A percentile compares a stretch with the other conserved stretches of the same genome.
These are phyloP conservation scores for Psilopsiagon aurifrons DNA, from an alignment of 2,113 vertebrate species.

Conservation along the genomic window DNA sequence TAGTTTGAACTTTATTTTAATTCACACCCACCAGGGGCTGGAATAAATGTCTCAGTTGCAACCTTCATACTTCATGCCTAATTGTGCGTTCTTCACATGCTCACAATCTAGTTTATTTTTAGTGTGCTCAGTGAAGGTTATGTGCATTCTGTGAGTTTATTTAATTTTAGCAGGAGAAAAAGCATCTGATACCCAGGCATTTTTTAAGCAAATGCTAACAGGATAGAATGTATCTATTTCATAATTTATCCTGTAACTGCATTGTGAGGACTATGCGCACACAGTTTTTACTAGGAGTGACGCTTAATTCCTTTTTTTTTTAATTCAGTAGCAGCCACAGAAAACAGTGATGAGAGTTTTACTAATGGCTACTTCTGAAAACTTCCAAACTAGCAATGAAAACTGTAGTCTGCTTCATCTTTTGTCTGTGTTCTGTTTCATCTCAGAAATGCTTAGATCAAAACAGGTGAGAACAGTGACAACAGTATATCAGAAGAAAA, in stretches of 20 bases:
- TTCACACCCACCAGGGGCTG: background rate
- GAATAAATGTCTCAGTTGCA: slow-evolving; percentile 7
- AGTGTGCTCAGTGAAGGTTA: background rate
- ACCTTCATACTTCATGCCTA: background rate
- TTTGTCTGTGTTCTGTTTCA: background rate
- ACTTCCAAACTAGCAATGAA: background rate
- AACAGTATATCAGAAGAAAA: background rate
- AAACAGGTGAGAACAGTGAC: background rate
- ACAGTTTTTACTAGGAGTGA: background rate
- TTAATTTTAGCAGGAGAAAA: background rate
- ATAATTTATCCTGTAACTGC: background rate
- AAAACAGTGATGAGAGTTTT: background rate
- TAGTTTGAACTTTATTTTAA: slow-evolving; percentile 19
- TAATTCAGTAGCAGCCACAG: background rate
- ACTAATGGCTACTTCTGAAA: background rate
- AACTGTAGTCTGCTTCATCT: background rate
- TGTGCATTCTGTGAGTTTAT: background rate
- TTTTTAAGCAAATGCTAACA: background rate
- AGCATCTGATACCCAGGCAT: background rate
- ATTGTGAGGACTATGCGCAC: background rate
- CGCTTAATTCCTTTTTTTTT: background rate
- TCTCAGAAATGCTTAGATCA: background rate
- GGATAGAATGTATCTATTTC: background rate
- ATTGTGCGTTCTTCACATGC: slow-evolving; percentile 1
- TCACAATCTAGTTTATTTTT: slow-evolving; percentile 27